Percentiles rank a stretch among this genome's conserved stretches.
phyloP scores from a whole-genome alignment of 2,797 vertebrate genomes.

The Meriones psammophilus region DNA sequence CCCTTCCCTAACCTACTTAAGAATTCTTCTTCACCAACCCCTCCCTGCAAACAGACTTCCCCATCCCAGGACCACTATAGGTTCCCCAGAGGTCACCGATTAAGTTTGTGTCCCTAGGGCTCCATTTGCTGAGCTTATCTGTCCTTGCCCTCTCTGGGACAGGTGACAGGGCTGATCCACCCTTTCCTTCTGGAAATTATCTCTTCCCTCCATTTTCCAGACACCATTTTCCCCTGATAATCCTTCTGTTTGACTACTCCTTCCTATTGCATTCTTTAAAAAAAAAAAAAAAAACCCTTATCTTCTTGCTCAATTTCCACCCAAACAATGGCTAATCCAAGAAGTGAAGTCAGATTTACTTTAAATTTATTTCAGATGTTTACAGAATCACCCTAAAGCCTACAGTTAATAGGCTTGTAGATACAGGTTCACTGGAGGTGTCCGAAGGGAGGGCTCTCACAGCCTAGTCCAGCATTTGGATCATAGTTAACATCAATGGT shows the following conservation, averaged over 20 bases:
- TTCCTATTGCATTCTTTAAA: slow-evolving; percentile 34
- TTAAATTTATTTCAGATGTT: slow-evolving; percentile 15
- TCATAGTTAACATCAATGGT: background rate
- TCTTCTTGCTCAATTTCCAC: slow-evolving; percentile 8
- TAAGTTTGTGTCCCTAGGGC: background rate
- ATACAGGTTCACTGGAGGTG: background rate
- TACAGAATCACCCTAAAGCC: background rate
- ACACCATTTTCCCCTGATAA: background rate
- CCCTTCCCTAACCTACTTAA: background rate
- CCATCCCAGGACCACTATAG: background rate
- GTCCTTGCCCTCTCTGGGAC: background rate
- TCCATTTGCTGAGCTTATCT: slow-evolving; percentile 18
- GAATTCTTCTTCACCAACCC: background rate
- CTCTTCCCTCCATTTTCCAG: background rate
- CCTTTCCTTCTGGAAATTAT: slow-evolving; percentile 47
- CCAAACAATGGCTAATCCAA: slow-evolving; percentile 41
- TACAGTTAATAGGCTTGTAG: background rate
- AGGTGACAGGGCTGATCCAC: background rate
- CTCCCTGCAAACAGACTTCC: background rate
- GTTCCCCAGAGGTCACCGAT: background rate
- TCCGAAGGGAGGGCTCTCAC: background rate
- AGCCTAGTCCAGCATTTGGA: background rate
- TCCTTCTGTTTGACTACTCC: background rate
- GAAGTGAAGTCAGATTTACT: background rate
- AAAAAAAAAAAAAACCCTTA: background rate